Percentiles rank a stretch among this genome's conserved stretches.
Evolutionary conservation across 2,888 invertebrate genomes (phyloP).

Genomic region (Anoncus sp.): DNA sequence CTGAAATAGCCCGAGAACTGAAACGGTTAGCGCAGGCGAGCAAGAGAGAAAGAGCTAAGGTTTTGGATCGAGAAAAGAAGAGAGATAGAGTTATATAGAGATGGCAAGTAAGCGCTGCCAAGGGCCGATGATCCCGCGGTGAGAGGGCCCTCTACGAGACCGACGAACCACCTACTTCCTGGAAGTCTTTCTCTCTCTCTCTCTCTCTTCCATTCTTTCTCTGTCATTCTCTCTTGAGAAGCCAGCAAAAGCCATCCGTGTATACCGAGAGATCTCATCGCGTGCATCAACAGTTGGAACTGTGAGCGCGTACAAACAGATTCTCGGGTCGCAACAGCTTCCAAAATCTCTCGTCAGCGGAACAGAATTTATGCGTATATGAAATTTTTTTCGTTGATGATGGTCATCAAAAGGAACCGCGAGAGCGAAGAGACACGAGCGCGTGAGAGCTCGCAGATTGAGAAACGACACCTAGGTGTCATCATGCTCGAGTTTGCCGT

Average conservation of each 20-base stretch:
- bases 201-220: too few species aligned
- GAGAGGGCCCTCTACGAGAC: constrained; percentile 58
- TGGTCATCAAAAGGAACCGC: not conserved
- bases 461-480: constrained; percentile 16
- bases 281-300: constrained; percentile 43
- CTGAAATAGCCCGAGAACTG: constrained; percentile 75
- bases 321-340: constrained; percentile 5
- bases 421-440: not conserved
- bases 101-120: constrained; percentile 55
- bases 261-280: constrained; percentile 42
- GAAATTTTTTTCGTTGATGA: constrained; percentile 14
- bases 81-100: constrained; percentile 36
- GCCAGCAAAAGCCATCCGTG: constrained; percentile 47
- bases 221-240: constrained; percentile 17
- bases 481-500: constrained; percentile 7
- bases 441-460: constrained; percentile 4
- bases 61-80: constrained; percentile 29
- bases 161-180: constrained; percentile 76
- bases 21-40: constrained; percentile 47
- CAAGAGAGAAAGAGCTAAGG: constrained; percentile 49
- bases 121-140: constrained; percentile 78
- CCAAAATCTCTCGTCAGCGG: constrained; percentile 17
- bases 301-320: constrained; percentile 10
- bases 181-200: constrained; percentile 68
- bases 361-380: constrained; percentile 5